Conservation (phyloP, 1,140 invertebrate genomes). For the Lineus longissimus region DNA sequence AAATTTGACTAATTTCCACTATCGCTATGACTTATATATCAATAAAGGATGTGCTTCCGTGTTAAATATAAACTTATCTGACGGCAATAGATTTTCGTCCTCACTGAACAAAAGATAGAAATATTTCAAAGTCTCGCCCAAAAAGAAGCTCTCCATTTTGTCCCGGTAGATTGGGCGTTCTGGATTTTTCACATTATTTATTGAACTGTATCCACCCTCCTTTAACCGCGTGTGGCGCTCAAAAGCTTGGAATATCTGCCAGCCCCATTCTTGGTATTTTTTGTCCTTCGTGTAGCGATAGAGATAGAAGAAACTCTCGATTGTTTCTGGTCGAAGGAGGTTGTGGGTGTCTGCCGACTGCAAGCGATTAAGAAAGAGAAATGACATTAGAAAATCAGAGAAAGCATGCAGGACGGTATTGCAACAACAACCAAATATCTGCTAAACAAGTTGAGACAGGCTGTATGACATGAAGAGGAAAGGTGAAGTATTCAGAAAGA, state of each 20-base stretch:
- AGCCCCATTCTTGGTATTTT: constrained; percentile 96
- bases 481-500: too few species aligned
- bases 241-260: constrained; percentile 78
- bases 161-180: constrained; percentile 62
- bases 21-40: too few species aligned
- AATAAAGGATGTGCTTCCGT: constrained; percentile 92
- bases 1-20: too few species aligned
- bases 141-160: constrained; percentile 81
- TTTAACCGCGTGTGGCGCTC: constrained; percentile 90
- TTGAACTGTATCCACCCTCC: constrained; percentile 81
- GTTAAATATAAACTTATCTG: constrained; percentile 98
- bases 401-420: too few species aligned
- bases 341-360: constrained; percentile 93
- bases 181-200: constrained; percentile 84
- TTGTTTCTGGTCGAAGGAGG: constrained; percentile 91
- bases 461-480: too few species aligned
- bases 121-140: constrained; percentile 99
- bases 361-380: constrained; percentile 12
- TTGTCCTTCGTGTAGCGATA: constrained; percentile 93
- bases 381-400: not conserved
- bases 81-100: constrained; percentile 75
- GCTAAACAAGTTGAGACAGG: too few species aligned
- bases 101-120: constrained; percentile 96
- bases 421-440: too few species aligned
- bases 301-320: constrained; percentile 95